These are phyloP conservation scores for Chaetops frenatus DNA, from an alignment of 2,113 vertebrate genomes.

Conservation along the genomic window DNA sequence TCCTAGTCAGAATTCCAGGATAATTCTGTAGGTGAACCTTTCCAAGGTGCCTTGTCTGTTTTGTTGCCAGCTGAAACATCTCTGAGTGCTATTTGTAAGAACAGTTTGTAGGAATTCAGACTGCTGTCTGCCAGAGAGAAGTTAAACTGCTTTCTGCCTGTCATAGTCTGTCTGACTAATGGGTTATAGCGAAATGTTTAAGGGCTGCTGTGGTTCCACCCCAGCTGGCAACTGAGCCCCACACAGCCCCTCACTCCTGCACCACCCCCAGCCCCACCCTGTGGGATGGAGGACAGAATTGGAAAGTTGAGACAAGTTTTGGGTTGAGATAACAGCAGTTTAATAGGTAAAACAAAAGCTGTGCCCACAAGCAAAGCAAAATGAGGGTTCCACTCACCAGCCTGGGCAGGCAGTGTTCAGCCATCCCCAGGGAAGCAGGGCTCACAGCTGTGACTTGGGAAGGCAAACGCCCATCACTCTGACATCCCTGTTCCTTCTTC, in stretches of 20 bases:
- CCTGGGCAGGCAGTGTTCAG: background rate
- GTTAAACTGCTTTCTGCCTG: background rate
- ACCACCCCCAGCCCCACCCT: too few species aligned
- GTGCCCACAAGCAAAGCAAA: background rate
- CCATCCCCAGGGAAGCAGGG: too few species aligned
- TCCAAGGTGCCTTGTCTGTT: background rate
- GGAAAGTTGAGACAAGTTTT: background rate
- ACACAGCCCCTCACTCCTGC: background rate
- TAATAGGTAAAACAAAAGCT: background rate
- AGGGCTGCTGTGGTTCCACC: background rate
- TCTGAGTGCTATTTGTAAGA: background rate
- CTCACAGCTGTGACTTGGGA: background rate
- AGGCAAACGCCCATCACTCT: accelerated
- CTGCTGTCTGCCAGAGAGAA: background rate
- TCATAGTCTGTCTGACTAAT: background rate
- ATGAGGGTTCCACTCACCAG: background rate
- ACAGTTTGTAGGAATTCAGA: background rate
- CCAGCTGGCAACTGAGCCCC: background rate
- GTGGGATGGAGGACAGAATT: too few species aligned
- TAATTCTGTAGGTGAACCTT: background rate
- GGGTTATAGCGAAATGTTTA: accelerated
- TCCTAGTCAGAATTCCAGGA: background rate
- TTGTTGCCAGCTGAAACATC: background rate
- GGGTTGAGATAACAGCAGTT: background rate
- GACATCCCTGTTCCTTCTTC: background rate